These are phyloP conservation scores for Bombus superbus DNA, from an alignment of 1,140 invertebrate species.

Conservation along the genomic window DNA sequence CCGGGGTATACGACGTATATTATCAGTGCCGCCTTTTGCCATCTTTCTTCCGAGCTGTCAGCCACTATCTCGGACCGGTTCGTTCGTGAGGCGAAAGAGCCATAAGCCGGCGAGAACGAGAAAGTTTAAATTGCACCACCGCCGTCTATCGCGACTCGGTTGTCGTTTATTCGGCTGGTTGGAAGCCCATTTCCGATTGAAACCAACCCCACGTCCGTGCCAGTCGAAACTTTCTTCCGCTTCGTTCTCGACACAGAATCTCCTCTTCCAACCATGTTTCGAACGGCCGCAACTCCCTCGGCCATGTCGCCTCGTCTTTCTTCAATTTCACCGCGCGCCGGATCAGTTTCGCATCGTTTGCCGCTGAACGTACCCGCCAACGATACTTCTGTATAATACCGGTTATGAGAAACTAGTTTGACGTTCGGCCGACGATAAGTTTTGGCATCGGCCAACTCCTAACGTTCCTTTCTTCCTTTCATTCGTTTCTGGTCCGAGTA, in stretches of 20 bases:
- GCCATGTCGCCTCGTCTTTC: no score
- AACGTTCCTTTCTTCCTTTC: no score
- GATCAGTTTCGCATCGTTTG: no score
- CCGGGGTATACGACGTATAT: neutral
- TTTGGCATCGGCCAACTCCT: no score
- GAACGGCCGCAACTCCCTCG: neutral
- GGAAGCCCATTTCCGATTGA: conserved; percentile 71
- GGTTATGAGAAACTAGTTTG: no score
- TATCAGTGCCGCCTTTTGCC: neutral
- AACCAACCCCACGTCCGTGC: conserved; percentile 66
- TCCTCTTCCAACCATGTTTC: neutral
- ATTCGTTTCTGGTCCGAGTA: no score
- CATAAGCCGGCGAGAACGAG: conserved; percentile 53
- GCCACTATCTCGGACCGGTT: neutral
- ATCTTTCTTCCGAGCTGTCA: neutral
- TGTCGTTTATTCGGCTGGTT: conserved; percentile 67
- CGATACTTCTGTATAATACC: no score
- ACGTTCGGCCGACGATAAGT: fast-evolving
- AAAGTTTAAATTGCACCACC: conserved; percentile 67
- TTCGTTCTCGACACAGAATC: neutral
- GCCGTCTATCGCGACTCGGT: conserved; percentile 48
- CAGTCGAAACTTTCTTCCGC: conserved; percentile 39
- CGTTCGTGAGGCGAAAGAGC: neutral
- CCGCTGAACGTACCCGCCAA: no score
- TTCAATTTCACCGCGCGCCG: neutral